These are phyloP conservation scores for Leptoclinus maculatus DNA, from an alignment of 2,797 vertebrate species.

Conservation along the genomic window DNA sequence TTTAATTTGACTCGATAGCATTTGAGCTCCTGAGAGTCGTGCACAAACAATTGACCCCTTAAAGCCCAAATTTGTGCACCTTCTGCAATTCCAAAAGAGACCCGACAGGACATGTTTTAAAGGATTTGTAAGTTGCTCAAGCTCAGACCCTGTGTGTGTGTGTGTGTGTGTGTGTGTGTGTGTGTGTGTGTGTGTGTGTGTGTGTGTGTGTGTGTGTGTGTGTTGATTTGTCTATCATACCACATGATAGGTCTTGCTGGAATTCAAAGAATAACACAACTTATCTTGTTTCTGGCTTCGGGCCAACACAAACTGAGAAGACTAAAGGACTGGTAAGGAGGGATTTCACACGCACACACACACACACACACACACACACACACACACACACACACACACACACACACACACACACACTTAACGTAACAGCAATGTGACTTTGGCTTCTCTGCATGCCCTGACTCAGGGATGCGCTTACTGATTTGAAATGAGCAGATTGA, in stretches of 20 bases:
- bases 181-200: too few species aligned
- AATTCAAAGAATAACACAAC: conserved; percentile 23
- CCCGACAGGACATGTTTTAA: too few species aligned
- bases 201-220: not conserved
- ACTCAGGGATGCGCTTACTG: not conserved
- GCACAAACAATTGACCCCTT: too few species aligned
- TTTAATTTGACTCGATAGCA: not conserved
- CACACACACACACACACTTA: not conserved
- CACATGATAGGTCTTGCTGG: conserved; percentile 16
- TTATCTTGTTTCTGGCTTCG: conserved; percentile 16
- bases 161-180: too few species aligned
- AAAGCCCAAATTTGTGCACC: too few species aligned
- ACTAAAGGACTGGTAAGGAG: not conserved
- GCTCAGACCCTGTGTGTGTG: too few species aligned
- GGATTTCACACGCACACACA: not conserved
- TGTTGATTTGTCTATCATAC: not conserved
- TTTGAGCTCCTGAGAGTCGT: not conserved
- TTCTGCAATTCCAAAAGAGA: too few species aligned
- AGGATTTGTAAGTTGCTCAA: too few species aligned
- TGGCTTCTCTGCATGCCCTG: not conserved
- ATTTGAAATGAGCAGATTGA: not conserved
- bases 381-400: not conserved
- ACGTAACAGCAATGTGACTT: too few species aligned
- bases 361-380: not conserved
- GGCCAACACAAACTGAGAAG: conserved; percentile 14